These are phyloP conservation scores for Nephrotoma appendiculata DNA, from an alignment of 2,888 invertebrate species.

Conservation along the genomic window DNA sequence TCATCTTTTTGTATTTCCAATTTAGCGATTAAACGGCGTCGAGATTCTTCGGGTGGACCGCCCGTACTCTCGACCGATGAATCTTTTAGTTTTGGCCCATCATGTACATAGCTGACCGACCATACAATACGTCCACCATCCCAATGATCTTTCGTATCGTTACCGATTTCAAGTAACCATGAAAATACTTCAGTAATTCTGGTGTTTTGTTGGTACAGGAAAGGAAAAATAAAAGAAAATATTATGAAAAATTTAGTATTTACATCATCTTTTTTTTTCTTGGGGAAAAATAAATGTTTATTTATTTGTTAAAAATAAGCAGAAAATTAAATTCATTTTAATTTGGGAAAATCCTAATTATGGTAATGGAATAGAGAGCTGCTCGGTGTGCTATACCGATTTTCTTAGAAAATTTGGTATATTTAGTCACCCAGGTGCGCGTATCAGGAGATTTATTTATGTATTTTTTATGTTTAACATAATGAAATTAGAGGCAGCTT, in stretches of 20 bases:
- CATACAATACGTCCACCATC: constrained; percentile 78
- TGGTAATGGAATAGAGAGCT: not conserved
- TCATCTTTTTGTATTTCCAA: constrained; percentile 87
- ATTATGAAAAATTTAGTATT: not conserved
- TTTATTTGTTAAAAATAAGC: not conserved
- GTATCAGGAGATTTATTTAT: not conserved
- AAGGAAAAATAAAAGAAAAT: not conserved
- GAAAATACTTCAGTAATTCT: constrained; percentile 72
- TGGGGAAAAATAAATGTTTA: not conserved
- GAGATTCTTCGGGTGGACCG: constrained; percentile 28
- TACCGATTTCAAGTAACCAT: constrained; percentile 81
- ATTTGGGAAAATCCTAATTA: not conserved
- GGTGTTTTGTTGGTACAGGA: not conserved
- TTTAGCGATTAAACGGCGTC: constrained; percentile 60
- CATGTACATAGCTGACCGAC: constrained; percentile 61
- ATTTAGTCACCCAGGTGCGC: not conserved
- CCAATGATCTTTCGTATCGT: constrained; percentile 58
- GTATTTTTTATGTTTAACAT: not conserved
- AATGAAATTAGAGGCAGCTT: no score
- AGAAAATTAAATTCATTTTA: not conserved
- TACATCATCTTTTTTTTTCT: not conserved
- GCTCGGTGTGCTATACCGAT: not conserved
- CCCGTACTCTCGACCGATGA: constrained; percentile 21
- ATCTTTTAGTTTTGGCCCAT: constrained; percentile 36
- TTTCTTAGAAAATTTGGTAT: not conserved